Conservation (phyloP, 2,797 vertebrate species). For the Antrozous pallidus region DNA sequence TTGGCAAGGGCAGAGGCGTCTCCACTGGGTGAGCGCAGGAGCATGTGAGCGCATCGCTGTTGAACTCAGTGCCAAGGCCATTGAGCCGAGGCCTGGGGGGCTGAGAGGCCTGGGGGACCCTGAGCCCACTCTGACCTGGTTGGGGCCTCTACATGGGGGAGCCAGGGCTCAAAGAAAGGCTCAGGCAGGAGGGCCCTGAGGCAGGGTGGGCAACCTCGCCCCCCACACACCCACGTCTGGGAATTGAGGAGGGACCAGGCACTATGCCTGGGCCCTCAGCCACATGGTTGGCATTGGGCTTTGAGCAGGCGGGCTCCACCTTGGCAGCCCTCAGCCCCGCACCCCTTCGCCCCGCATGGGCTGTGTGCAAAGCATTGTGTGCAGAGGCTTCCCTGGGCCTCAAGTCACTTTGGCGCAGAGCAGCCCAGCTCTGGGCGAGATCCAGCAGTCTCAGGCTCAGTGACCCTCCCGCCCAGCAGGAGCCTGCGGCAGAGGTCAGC, state of each 20-base stretch:
- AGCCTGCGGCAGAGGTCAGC: no score
- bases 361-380: background rate
- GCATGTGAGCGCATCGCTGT: no score
- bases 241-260: accelerated
- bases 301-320: background rate
- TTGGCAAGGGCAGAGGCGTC: background rate
- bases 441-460: no score
- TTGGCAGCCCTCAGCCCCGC: accelerated
- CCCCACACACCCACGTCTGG: accelerated
- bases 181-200: accelerated
- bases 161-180: background rate
- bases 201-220: accelerated
- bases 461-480: no score
- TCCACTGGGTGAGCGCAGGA: accelerated
- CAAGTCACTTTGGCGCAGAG: background rate
- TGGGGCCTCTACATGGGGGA: accelerated
- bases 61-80: background rate
- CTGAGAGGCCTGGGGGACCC: background rate
- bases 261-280: accelerated
- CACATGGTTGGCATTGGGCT: accelerated
- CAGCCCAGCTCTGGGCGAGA: no score
- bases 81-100: background rate
- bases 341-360: background rate
- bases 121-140: accelerated
- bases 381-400: accelerated